Base-by-base conservation (phyloP, 53 echinoderm and acorn worm species). In the Temnopleurus reevesii region DNA sequence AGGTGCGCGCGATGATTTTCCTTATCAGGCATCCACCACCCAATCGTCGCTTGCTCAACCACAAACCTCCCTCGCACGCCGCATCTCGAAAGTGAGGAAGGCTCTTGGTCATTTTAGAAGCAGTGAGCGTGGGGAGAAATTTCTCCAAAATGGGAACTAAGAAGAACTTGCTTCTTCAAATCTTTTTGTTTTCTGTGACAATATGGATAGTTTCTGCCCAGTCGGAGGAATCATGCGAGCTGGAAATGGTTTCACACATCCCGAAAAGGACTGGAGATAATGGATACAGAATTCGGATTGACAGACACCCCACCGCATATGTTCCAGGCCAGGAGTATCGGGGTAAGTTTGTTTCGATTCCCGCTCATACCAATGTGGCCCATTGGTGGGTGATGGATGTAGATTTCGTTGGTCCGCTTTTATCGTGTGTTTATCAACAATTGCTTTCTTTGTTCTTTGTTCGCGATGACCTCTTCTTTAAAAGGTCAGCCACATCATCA, bases 231-330 rank as follows among this genome's bases (percentile, higher is more conserved):
- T 45, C 44, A 23, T 85, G 86, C 86, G 86, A 85, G 1, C 86
- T 27, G 3, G 63, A 60, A 8, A 85, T 85, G 64, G 56, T 77
- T 27, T 54, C 61, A 8, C 2, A 19, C 6, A 36, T 91, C 44
- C 85, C 92, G 27, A 94, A 93, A 86, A 81, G 90, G 59, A 77
- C 86, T 17, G 94, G 96, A 17, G 93, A 93, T 45, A 96, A 96
- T 81, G 94, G 94, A 13, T 96, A 93, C 76, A 87, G 93, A 24
- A 90, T 96, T 35, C 63, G 92, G 2, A 82, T 96, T 25, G 53
- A 81, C 43, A 82, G 93, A 18, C 93, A 92, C 19, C 96, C 96
- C 9, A 49, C 91, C 13, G 76, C 33, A 34, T 96, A 93, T 59
- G 92, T 90, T 24, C 96, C 94, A 13, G 94, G 93, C 24, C 90